Percentiles rank a stretch among this genome's conserved stretches.
Conservation (phyloP, 2,797 vertebrate species). For the Pterois miles region DNA sequence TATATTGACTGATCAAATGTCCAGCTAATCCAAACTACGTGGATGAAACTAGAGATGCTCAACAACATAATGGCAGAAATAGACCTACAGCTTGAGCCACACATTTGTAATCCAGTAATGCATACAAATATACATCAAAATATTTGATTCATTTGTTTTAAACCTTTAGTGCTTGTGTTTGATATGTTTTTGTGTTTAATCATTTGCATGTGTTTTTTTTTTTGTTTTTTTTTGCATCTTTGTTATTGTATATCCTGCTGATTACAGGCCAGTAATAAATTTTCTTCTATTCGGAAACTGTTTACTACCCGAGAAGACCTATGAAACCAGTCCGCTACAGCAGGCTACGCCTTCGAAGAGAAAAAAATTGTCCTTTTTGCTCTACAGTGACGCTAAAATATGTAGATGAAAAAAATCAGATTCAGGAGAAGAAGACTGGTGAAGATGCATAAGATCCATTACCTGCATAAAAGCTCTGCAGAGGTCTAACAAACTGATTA, state of each 20-base stretch:
- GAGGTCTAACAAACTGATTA: no score
- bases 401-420: no score
- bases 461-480: no score
- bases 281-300: no score
- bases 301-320: no score
- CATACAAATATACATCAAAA: neutral
- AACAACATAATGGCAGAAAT: neutral
- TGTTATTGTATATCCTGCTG: neutral
- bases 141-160: neutral
- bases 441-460: no score
- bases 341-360: no score
- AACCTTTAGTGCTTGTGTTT: neutral
- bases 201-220: neutral
- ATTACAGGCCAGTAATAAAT: neutral
- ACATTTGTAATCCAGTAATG: neutral
- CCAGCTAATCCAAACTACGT: neutral
- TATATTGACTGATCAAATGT: neutral
- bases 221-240: neutral
- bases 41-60: neutral
- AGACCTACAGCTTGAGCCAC: neutral
- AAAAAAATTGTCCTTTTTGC: no score
- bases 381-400: no score
- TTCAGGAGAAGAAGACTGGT: no score
- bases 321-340: no score
- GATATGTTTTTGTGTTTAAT: neutral